These are phyloP conservation scores for Silvanus unidentatus DNA, from an alignment of 2,888 invertebrate genomes.

Conservation along the genomic window DNA sequence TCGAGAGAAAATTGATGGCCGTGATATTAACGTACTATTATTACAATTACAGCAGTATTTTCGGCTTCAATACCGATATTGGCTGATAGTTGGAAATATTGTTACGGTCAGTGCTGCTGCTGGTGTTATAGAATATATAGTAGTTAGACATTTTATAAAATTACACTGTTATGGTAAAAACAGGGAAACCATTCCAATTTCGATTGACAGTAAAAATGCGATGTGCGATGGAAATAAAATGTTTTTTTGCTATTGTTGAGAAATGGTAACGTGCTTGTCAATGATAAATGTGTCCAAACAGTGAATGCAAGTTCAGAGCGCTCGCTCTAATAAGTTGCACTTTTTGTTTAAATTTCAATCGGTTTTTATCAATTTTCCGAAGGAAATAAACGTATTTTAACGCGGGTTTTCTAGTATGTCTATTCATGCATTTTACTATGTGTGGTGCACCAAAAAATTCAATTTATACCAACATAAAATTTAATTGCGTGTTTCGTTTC, in stretches of 20 bases:
- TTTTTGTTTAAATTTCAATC: too few relatives aligned
- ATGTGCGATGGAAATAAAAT: slow-evolving; percentile 14
- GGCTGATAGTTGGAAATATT: slow-evolving; percentile 35
- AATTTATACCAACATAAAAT: slow-evolving; percentile 4
- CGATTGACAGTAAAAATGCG: slow-evolving; percentile 23
- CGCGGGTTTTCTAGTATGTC: too few relatives aligned
- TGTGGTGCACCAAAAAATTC: slow-evolving; percentile 2
- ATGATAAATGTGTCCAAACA: slow-evolving; percentile 22
- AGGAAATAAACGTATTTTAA: too few relatives aligned
- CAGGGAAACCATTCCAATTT: slow-evolving; percentile 22
- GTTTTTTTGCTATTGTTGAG: too few relatives aligned
- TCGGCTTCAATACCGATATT: slow-evolving; percentile 31
- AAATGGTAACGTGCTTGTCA: too few relatives aligned
- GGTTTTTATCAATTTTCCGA: too few relatives aligned
- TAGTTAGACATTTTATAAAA: slow-evolving; percentile 37
- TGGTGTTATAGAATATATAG: slow-evolving; percentile 27
- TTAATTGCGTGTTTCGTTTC: slow-evolving; percentile 2
- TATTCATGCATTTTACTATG: too few relatives aligned
- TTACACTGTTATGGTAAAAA: slow-evolving; percentile 22
- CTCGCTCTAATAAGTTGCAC: slow-evolving; percentile 24
- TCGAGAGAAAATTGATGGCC: slow-evolving; percentile 26
- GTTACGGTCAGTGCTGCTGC: slow-evolving; percentile 33
- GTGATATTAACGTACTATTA: slow-evolving; percentile 30
- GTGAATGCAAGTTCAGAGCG: slow-evolving; percentile 22
- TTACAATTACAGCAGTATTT: slow-evolving; percentile 22